Base-by-base conservation (phyloP, 1,140 invertebrate genomes). In the Drosophila guanche region DNA sequence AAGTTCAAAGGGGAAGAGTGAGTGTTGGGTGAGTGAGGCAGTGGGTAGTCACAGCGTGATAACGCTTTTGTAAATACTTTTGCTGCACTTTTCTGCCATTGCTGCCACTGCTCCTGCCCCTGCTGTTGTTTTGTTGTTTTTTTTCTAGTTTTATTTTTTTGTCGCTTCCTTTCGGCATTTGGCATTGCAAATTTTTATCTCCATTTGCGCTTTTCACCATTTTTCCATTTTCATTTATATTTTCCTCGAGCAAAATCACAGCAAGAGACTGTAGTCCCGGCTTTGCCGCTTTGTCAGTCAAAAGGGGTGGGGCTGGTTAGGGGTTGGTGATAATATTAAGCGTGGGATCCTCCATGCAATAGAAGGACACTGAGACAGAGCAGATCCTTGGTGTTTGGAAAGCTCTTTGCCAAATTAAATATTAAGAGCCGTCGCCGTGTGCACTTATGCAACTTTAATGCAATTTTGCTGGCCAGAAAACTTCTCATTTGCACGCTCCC, bases 371-470 rank as follows among this genome's bases (percentile, higher is more conserved):
- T 20, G 22, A 58, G 56, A 46, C 27, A 41, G 47, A 62, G 45
- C 33, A n/a, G n/a, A 54, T 14, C 41, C 25, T 60, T 60, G 55
- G 63, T 70, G 74, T 88, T 86, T 65, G 77, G 54, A 89, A 89
- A 89, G 86, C 85, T 85, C 76, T 88, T 89, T 89, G 72, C 74
- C 75, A 89, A 89, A 89, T 89, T 89, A 89, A 89, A 89, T 89
- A 89, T 89, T 89, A 89, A 89, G 81, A 79, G 74, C 33, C 75
- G 79, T 89, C 76, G 74, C 33, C 75, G 79, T 89, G 75, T 89
- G 86, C 86, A 89, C 77, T 85, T 90, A 89, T 90, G 78, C 86
- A 89, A 89, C 81, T 89, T 89, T 89, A 89, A 89, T 89, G 86
- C 86, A 89, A 89, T 89, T 88, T 88, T 78, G 60, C 74, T 60